Conservation (phyloP, 2,888 invertebrate species). For the Himalopsyche anomala region DNA sequence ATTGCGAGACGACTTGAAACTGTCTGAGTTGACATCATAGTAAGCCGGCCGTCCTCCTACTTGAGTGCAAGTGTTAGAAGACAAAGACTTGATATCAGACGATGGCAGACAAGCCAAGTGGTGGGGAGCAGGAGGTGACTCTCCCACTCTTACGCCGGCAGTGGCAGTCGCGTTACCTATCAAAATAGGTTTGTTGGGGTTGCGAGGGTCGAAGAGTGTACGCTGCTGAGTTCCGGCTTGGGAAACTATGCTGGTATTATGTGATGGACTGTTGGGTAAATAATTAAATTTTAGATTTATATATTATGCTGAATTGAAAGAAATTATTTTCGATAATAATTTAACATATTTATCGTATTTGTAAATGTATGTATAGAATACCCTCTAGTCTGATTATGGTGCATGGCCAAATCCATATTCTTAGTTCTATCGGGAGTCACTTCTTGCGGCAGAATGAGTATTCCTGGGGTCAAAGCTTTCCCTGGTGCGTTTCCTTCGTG, state of each 20-base stretch:
- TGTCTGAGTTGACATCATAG: constrained; percentile 79
- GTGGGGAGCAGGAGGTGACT: constrained; percentile 50
- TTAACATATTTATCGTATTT: neutral
- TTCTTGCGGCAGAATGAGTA: constrained; percentile 71
- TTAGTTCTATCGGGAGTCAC: constrained; percentile 65
- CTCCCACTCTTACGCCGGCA: neutral
- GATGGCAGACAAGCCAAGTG: constrained; percentile 72
- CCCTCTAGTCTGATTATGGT: constrained; percentile 65
- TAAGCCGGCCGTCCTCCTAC: constrained; percentile 75
- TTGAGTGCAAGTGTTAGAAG: constrained; percentile 74
- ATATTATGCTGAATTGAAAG: neutral
- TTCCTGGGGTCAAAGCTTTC: constrained; percentile 70
- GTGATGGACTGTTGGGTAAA: neutral
- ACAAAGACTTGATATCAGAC: constrained; percentile 72
- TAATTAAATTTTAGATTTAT: neutral
- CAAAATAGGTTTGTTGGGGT: constrained; percentile 84
- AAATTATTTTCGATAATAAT: neutral
- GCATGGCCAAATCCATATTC: constrained; percentile 66
- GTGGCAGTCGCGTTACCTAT: constrained; percentile 72
- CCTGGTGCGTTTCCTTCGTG: constrained; percentile 58
- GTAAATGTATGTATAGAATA: constrained; percentile 13
- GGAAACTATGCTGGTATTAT: constrained; percentile 62
- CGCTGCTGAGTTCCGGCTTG: constrained; percentile 70
- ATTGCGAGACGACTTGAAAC: constrained; percentile 79
- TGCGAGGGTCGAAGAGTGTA: constrained; percentile 80